Conservation (phyloP, 2,797 vertebrate genomes). For the Amblyraja radiata region DNA sequence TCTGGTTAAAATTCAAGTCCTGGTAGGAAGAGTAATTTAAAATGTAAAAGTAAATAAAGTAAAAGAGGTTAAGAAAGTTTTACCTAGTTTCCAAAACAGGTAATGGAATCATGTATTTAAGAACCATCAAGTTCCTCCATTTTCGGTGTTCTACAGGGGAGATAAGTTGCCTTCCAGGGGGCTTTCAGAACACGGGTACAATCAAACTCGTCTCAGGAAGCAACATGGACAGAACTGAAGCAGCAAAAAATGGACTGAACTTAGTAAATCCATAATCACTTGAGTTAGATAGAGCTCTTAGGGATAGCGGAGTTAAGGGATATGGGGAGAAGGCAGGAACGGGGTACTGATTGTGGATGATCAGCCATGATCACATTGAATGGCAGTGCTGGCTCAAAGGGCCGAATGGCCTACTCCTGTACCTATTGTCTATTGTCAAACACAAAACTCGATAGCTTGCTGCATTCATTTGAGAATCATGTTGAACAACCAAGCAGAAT, state of each 20-base stretch:
- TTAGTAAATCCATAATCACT: neutral
- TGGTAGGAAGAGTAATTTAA: neutral
- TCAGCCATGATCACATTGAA: too few species aligned
- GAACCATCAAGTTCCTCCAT: neutral
- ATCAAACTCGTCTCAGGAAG: too few species aligned
- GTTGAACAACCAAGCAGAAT: neutral
- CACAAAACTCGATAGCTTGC: neutral
- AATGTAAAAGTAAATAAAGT: too few species aligned
- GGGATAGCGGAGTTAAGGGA: too few species aligned
- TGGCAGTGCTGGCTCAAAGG: too few species aligned
- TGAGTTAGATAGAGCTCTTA: neutral
- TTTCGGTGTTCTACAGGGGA: neutral
- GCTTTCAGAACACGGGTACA: neutral
- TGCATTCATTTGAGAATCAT: neutral
- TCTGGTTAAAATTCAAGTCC: constrained; percentile 18
- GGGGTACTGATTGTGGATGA: too few species aligned
- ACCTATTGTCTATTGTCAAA: neutral
- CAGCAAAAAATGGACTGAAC: neutral
- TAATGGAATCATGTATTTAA: neutral
- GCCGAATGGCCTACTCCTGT: too few species aligned
- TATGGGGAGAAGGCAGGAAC: too few species aligned
- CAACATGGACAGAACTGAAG: neutral
- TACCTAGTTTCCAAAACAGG: neutral
- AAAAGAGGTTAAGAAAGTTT: too few species aligned
- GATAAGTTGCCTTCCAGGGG: neutral